These are phyloP conservation scores for Gymnogyps californianus DNA, from an alignment of 2,113 vertebrate genomes.

Conservation along the genomic window DNA sequence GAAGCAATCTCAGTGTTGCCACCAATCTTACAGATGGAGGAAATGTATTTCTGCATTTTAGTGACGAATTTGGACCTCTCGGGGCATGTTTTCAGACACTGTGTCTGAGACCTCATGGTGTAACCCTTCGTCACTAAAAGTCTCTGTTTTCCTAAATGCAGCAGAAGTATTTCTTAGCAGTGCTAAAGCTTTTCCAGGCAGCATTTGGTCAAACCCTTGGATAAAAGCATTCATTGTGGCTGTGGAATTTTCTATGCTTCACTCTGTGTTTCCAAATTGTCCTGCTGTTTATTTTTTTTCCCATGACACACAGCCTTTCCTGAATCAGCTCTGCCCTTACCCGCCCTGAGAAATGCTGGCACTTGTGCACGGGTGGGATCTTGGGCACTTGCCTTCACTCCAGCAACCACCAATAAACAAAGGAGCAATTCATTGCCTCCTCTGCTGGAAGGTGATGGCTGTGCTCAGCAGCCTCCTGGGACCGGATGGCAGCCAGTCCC, in stretches of 20 bases:
- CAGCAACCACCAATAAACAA: not conserved
- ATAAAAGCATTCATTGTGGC: not conserved
- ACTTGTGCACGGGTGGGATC: not conserved
- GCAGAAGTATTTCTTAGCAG: not conserved
- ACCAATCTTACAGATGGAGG: not conserved
- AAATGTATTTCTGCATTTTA: not conserved
- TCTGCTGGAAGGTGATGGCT: not conserved
- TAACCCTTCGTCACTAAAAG: not conserved
- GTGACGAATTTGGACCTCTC: not conserved
- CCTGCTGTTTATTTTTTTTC: not conserved
- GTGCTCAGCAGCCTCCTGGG: not conserved
- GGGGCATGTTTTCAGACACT: not conserved
- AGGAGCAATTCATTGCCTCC: not conserved
- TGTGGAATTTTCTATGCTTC: not conserved
- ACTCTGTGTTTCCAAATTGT: not conserved
- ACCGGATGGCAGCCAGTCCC: not conserved
- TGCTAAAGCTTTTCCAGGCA: not conserved
- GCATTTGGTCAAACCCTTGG: not conserved
- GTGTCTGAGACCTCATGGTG: not conserved
- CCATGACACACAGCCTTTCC: not conserved
- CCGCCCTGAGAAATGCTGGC: not conserved
- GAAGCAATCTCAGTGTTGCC: not conserved
- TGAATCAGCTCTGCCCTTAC: not conserved
- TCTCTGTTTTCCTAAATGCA: not conserved
- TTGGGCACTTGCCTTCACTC: not conserved